Conservation (phyloP, 2,888 invertebrate genomes). For the Alcis repandata region DNA sequence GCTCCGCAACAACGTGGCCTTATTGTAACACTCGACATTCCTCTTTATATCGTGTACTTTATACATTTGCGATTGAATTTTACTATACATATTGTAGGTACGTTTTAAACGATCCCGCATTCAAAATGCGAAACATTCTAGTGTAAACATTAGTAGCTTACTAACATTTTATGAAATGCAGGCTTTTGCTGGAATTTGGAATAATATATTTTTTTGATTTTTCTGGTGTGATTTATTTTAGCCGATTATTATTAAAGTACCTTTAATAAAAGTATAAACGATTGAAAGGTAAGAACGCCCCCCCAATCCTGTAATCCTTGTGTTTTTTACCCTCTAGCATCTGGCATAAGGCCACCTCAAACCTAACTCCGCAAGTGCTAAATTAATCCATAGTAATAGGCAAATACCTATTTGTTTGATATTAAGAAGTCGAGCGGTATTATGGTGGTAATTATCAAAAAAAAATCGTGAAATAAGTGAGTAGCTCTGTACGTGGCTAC, state of each 20-base stretch:
- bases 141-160: constrained; percentile 31
- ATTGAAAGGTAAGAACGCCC: too few species aligned
- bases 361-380: too few species aligned
- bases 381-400: too few species aligned
- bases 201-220: constrained; percentile 35
- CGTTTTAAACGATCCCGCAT: constrained; percentile 43
- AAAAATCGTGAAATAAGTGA: too few species aligned
- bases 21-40: constrained; percentile 12
- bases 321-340: too few species aligned
- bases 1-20: background rate
- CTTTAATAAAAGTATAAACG: too few species aligned
- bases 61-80: constrained; percentile 15
- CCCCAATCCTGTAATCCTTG: too few species aligned
- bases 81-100: background rate
- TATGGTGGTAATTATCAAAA: too few species aligned
- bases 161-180: constrained; percentile 36
- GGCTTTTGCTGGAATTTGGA: constrained; percentile 44
- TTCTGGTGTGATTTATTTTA: constrained; percentile 16
- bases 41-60: constrained; percentile 3
- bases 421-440: too few species aligned
- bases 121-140: constrained; percentile 35
- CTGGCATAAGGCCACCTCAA: too few species aligned
- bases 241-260: background rate
- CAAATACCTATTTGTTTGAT: too few species aligned
- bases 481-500: too few species aligned